Percentiles rank a stretch among this genome's conserved stretches.
Evolutionary conservation across 2,888 invertebrate species (phyloP).

Genomic region (Mechanitis mazaeus): DNA sequence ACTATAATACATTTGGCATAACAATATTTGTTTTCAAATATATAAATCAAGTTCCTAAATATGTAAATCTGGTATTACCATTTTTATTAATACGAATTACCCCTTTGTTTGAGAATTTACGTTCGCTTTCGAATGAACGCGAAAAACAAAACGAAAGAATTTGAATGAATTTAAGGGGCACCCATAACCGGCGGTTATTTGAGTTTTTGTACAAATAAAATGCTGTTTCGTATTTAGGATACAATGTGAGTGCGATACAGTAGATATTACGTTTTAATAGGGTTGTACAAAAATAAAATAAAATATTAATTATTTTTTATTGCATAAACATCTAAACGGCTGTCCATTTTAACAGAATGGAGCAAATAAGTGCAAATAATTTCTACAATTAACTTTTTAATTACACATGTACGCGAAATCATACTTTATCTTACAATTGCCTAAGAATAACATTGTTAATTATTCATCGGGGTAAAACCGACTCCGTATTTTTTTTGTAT

Average conservation of each 20-base stretch:
- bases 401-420: background rate
- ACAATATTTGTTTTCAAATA: constrained; percentile 5
- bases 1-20: background rate
- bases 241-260: constrained; percentile 19
- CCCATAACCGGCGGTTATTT: constrained; percentile 19
- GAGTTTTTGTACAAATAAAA: constrained; percentile 24
- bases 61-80: constrained; percentile 6
- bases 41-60: constrained; percentile 3
- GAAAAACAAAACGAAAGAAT: constrained; percentile 7
- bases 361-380: too few species aligned
- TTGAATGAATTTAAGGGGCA: constrained; percentile 5
- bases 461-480: too few species aligned
- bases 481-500: too few species aligned
- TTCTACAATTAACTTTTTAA: too few species aligned
- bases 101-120: constrained; percentile 7
- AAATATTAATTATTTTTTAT: constrained; percentile 2
- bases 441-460: too few species aligned
- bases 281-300: constrained; percentile 7
- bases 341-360: too few species aligned
- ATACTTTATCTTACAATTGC: constrained; percentile 5
- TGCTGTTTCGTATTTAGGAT: constrained; percentile 19
- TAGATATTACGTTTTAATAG: constrained; percentile 16
- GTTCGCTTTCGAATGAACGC: constrained; percentile 6
- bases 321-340: too few species aligned
- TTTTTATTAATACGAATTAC: constrained; percentile 8